Evolutionary conservation across 2,888 invertebrate genomes (phyloP), one percentile per base, ranked within the genome.

Genomic region (Scotopteryx bipunctaria): DNA sequence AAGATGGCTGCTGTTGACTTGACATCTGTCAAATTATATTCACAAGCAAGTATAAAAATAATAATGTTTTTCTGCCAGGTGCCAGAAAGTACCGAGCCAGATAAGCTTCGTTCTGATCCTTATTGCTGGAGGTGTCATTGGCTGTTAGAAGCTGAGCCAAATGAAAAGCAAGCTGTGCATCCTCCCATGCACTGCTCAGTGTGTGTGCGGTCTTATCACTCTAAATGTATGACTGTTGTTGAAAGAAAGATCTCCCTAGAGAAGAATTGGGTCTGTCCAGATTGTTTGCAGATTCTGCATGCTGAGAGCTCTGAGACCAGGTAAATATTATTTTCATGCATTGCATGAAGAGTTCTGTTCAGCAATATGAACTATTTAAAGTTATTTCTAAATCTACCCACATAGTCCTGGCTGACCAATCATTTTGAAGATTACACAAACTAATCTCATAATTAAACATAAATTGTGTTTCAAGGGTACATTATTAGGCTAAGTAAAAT

Each of bases 111-210:
- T 15, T 91, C 92, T 73, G 97, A 97, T 80, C 91, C 92, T 9
- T 98, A 94, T 79, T 99, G 98, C 81, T 99, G 98, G 98, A 91
- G 95, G 57, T 98, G 98, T 71, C 97, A 98, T 73, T 94, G 94
- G 71, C 94, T 94, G 35, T 91, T 91, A 1, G 92, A 92, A 17
- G 81, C 84, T 13, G 69, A 76, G n/a, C 73, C 87, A 9, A 79
- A 69, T 58, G 86, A 88, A 44, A 86, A 83, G 56, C 55, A 38
- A 11, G 25, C 40, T 0, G 8, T 64, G 0, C 82, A 81, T 43
- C 56, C 75, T 3, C 81, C 87, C 1, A 81, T 93, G 67, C 86
- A 91, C 4, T 98, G 98, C 78, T 94, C 95, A 19, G 94, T 95
- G 13, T 98, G 98, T 78, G 95, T 96, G 1, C 91, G 98, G 16